These are phyloP conservation scores for Geotrypetes seraphini DNA, from an alignment of 2,797 vertebrate genomes.

Conservation along the genomic window DNA sequence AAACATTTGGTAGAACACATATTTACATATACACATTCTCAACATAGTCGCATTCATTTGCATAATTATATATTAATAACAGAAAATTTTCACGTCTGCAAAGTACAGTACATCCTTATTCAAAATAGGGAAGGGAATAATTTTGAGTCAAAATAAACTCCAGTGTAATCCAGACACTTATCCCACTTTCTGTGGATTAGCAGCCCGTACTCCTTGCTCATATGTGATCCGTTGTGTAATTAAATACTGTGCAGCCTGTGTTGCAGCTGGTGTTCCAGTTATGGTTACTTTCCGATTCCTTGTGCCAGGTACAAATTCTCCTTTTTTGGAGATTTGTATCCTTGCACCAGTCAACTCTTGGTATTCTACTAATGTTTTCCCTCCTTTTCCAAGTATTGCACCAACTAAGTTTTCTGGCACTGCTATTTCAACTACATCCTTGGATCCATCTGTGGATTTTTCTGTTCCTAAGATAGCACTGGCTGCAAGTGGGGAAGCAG, in stretches of 20 bases:
- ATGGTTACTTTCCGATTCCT: conserved; percentile 81
- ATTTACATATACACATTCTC: conserved; percentile 84
- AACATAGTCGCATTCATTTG: conserved; percentile 85
- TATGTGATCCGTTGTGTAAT: conserved; percentile 80
- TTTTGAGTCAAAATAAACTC: conserved; percentile 65
- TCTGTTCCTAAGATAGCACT: conserved; percentile 76
- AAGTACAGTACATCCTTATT: conserved; percentile 86
- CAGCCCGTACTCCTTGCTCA: conserved; percentile 77
- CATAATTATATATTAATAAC: conserved; percentile 86
- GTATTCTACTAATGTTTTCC: conserved; percentile 79
- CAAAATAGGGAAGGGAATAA: conserved; percentile 64
- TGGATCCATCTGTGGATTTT: conserved; percentile 76
- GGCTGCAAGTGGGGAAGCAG: conserved; percentile 75
- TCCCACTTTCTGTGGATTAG: conserved; percentile 79
- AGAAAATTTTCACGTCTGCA: conserved; percentile 81
- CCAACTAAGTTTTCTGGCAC: conserved; percentile 79
- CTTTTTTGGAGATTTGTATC: conserved; percentile 83
- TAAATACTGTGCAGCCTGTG: conserved; percentile 78
- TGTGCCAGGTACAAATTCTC: conserved; percentile 79
- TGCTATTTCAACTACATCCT: conserved; percentile 80
- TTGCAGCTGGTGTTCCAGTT: conserved; percentile 77
- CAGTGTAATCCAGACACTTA: conserved; percentile 39
- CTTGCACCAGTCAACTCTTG: conserved; percentile 81
- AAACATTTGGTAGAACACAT: conserved; percentile 83
- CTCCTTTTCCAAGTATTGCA: conserved; percentile 79